phyloP scores from a whole-genome alignment of 2,797 vertebrate genomes.

The Bryconaethiops microstoma region DNA sequence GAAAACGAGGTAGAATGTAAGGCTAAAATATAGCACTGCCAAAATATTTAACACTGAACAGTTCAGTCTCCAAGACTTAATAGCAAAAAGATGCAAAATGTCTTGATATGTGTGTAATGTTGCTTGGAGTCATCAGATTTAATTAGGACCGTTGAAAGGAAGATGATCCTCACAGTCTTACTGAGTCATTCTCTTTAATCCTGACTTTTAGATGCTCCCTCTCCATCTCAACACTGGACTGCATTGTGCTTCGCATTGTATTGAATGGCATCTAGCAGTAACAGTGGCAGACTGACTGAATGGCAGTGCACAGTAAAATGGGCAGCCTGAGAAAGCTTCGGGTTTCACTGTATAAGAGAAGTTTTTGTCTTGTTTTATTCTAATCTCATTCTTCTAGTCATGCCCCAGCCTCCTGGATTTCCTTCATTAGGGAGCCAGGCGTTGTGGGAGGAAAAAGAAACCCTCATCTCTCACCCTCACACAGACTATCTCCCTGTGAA shows the following conservation, averaged over 20 bases:
- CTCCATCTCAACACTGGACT: slow-evolving; percentile 69
- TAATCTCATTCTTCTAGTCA: slow-evolving; percentile 64
- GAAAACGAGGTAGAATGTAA: too few relatives aligned
- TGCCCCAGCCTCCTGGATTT: slow-evolving; percentile 69
- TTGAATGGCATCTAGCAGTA: slow-evolving; percentile 67
- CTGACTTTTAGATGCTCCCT: slow-evolving; percentile 46
- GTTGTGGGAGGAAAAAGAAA: slow-evolving; percentile 60
- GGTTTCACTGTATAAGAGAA: slow-evolving; percentile 70
- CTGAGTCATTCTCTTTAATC: slow-evolving; percentile 49
- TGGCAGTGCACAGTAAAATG: slow-evolving; percentile 66
- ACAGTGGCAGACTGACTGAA: slow-evolving; percentile 61
- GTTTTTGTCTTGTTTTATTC: slow-evolving; percentile 71
- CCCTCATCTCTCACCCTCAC: slow-evolving; percentile 53
- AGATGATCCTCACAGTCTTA: slow-evolving; percentile 52
- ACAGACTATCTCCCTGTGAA: slow-evolving; percentile 57
- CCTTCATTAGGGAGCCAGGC: slow-evolving; percentile 73
- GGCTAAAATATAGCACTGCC: too few relatives aligned
- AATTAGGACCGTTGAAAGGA: slow-evolving; percentile 60
- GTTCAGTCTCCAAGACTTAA: too few relatives aligned
- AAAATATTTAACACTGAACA: too few relatives aligned
- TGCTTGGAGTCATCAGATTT: slow-evolving; percentile 63
- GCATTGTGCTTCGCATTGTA: slow-evolving; percentile 71
- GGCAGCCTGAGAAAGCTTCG: slow-evolving; percentile 67
- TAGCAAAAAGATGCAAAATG: too few relatives aligned
- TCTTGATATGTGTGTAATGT: neutral